A percentile compares a stretch with the other conserved stretches of the same genome.
phyloP scores from a whole-genome alignment of 2,888 invertebrate species.

The Stictocephala bisonia region DNA sequence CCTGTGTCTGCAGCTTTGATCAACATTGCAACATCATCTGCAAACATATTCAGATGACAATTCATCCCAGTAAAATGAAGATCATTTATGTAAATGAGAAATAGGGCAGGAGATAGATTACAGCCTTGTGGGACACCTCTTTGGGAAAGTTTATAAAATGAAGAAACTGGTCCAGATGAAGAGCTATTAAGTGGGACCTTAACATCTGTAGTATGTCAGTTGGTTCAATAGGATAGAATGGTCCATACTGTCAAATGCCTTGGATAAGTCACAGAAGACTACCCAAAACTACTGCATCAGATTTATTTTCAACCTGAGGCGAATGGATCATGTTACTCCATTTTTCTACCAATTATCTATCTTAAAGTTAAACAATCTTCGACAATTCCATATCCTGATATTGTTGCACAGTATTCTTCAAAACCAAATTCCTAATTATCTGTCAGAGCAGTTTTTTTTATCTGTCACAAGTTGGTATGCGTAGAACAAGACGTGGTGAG shows the following conservation, averaged over 20 bases:
- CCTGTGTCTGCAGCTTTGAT: background rate
- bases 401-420: too few species aligned
- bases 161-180: background rate
- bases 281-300: too few species aligned
- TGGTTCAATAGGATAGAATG: background rate
- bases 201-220: background rate
- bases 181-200: background rate
- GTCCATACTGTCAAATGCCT: background rate
- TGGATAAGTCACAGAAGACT: background rate
- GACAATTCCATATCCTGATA: too few species aligned
- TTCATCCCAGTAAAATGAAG: background rate
- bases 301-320: too few species aligned
- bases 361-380: too few species aligned
- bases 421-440: too few species aligned
- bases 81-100: constrained; percentile 8
- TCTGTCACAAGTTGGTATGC: too few species aligned
- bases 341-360: too few species aligned
- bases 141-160: background rate
- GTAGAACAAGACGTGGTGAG: too few species aligned
- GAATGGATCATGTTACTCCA: too few species aligned
- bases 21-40: background rate
- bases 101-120: background rate
- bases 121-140: background rate
- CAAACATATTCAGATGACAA: background rate
- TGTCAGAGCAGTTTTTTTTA: too few species aligned